Evolutionary conservation across 2,888 invertebrate genomes (phyloP).

Genomic region (Geophilus truncorum): DNA sequence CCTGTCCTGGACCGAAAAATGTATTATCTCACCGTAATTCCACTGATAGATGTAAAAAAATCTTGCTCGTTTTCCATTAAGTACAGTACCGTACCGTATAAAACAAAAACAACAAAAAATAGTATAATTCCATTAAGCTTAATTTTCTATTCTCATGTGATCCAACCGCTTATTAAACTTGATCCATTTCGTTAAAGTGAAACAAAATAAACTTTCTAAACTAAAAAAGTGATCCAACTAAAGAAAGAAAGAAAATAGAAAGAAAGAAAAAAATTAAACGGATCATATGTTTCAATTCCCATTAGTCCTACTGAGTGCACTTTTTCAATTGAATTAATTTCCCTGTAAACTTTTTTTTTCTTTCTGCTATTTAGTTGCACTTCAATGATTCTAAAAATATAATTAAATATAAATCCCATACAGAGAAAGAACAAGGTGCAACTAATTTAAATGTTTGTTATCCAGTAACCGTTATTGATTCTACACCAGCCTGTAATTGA

Average conservation of each 20-base stretch:
- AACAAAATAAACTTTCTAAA: background rate
- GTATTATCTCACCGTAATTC: too few relatives aligned
- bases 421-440: background rate
- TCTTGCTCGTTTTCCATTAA: too few relatives aligned
- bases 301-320: background rate
- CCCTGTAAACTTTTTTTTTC: background rate
- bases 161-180: background rate
- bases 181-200: background rate
- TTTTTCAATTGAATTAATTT: constrained; percentile 23
- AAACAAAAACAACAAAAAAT: too few relatives aligned
- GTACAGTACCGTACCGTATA: too few relatives aligned
- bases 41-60: too few relatives aligned
- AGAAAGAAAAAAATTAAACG: background rate
- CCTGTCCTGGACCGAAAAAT: too few relatives aligned
- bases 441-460: too few relatives aligned
- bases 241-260: background rate
- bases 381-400: background rate
- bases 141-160: constrained; percentile 1
- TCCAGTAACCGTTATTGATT: too few relatives aligned
- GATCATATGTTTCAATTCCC: constrained; percentile 27
- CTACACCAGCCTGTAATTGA: too few relatives aligned
- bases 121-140: constrained; percentile 5
- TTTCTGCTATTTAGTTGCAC: background rate
- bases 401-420: background rate
- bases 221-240: background rate